These are phyloP conservation scores for Myocastor coypus DNA, from an alignment of 2,113 vertebrate species.

Conservation along the genomic window DNA sequence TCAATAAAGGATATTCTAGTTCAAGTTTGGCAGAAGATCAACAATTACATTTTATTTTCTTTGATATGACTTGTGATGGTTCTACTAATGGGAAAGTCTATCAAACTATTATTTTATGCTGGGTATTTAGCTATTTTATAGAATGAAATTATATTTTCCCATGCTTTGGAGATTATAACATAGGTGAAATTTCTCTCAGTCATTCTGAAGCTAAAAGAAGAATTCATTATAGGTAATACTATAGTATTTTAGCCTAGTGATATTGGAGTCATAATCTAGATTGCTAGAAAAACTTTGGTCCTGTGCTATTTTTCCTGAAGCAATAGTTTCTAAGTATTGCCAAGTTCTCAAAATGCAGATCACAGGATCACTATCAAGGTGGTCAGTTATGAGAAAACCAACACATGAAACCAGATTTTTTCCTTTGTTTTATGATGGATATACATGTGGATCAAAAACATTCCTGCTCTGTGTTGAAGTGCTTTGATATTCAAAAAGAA, in stretches of 20 bases:
- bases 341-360: neutral
- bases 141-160: conserved; percentile 6
- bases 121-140: neutral
- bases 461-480: conserved; percentile 17
- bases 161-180: neutral
- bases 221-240: neutral
- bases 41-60: conserved; percentile 33
- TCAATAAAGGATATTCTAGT: conserved; percentile 13
- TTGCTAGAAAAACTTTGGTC: neutral
- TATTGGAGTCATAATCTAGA: neutral
- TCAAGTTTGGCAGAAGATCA: conserved; percentile 23
- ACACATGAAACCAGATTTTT: neutral
- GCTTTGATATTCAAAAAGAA: conserved; percentile 71
- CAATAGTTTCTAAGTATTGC: conserved; percentile 5
- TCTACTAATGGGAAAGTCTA: neutral
- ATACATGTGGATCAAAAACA: conserved; percentile 23
- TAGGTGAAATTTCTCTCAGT: conserved; percentile 18
- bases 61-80: neutral
- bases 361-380: neutral
- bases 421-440: conserved; percentile 46
- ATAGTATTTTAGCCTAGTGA: conserved; percentile 35
- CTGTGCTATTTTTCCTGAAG: neutral
- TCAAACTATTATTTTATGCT: neutral
- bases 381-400: neutral
- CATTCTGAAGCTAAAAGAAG: conserved; percentile 31